A percentile compares a stretch with the other conserved stretches of the same genome.
Evolutionary conservation across 2,888 invertebrate species (phyloP).

Genomic region (Zygothrica quintamaculata): DNA sequence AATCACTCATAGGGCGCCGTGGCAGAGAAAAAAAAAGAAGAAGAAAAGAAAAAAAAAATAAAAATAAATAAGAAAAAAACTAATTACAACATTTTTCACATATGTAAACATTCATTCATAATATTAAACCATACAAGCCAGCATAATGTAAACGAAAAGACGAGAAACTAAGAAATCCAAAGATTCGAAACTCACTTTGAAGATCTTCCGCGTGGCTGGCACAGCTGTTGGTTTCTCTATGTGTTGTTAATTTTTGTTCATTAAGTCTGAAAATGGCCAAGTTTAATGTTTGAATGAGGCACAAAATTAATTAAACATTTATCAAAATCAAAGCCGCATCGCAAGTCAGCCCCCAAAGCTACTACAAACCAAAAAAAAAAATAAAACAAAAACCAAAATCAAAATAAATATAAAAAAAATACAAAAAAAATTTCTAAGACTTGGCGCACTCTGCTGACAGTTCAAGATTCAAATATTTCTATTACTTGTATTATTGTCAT

Average conservation of each 20-base stretch:
- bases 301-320: constrained; percentile 82
- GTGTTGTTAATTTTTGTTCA: constrained; percentile 81
- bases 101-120: constrained; percentile 81
- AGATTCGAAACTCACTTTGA: constrained; percentile 68
- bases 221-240: constrained; percentile 60
- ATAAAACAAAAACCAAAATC: constrained; percentile 8
- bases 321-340: constrained; percentile 78
- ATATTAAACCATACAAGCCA: constrained; percentile 70
- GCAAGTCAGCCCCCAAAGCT: constrained; percentile 28
- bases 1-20: constrained; percentile 63
- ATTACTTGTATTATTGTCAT: constrained; percentile 56
- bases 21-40: constrained; percentile 16
- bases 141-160: constrained; percentile 70
- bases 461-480: constrained; percentile 52
- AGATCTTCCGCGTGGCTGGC: constrained; percentile 73
- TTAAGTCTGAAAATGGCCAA: constrained; percentile 79
- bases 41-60: constrained; percentile 21
- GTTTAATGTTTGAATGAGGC: constrained; percentile 69
- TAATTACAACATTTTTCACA: constrained; percentile 81
- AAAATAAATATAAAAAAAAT: constrained; percentile 24
- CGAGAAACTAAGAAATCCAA: constrained; percentile 58
- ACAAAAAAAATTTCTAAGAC: constrained; percentile 26
- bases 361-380: constrained; percentile 19
- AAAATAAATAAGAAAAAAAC: constrained; percentile 55
- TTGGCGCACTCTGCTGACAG: constrained; percentile 58